Evolutionary conservation across 1,140 invertebrate genomes (phyloP).

Genomic region (Pararge aegeria): DNA sequence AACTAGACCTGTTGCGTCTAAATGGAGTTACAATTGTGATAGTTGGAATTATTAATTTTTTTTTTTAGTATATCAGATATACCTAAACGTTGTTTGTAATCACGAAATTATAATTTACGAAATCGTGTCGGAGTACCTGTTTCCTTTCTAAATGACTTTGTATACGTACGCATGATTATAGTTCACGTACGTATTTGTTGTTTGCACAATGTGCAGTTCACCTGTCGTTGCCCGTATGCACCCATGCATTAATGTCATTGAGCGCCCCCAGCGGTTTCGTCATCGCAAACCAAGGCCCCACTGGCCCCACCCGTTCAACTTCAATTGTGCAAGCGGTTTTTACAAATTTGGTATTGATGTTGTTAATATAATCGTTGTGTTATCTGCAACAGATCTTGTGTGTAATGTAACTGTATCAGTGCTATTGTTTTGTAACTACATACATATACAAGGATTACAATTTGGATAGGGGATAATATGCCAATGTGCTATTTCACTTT

Average conservation of each 20-base stretch:
- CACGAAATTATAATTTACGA: too few relatives aligned
- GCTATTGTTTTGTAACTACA: neutral
- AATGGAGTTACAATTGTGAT: too few relatives aligned
- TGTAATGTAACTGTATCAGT: neutral
- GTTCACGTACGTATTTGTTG: conserved; percentile 1
- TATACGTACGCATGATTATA: too few relatives aligned
- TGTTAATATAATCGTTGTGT: neutral
- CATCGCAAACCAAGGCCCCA: neutral
- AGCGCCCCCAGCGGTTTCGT: conserved; percentile 5
- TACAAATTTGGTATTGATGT: neutral
- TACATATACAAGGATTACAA: neutral
- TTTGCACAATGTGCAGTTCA: conserved; percentile 8
- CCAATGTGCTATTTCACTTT: too few relatives aligned
- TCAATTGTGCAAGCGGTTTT: conserved; percentile 8
- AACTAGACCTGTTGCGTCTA: too few relatives aligned
- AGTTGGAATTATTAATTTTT: too few relatives aligned
- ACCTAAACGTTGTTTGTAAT: too few relatives aligned
- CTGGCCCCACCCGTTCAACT: neutral
- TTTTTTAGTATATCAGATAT: too few relatives aligned
- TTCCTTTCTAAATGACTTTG: too few relatives aligned
- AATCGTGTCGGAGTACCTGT: too few relatives aligned
- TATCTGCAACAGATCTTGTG: neutral
- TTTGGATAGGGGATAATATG: too few relatives aligned
- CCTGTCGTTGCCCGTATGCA: conserved; percentile 19
- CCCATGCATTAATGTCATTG: conserved; percentile 23